A percentile compares a stretch with the other conserved stretches of the same genome.
phyloP scores from a whole-genome alignment of 2,113 vertebrate species.

The Dunckerocampus dactyliophorus region DNA sequence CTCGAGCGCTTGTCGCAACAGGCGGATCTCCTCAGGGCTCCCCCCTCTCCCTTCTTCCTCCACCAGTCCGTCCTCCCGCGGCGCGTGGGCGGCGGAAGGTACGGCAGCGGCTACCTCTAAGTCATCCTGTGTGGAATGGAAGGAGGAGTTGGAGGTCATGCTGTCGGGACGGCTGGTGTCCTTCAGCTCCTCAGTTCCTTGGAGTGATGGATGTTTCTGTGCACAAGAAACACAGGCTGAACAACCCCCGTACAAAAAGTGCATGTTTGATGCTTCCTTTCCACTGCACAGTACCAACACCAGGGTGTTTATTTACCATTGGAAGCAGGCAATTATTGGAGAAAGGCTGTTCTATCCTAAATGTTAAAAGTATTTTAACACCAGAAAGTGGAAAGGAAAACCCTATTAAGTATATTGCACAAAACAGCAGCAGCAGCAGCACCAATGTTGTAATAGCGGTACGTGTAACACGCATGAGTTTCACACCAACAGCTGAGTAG shows the following conservation, averaged over 20 bases:
- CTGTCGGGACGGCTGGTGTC: constrained; percentile 69
- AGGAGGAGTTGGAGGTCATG: constrained; percentile 75
- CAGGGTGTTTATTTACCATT: too few species aligned
- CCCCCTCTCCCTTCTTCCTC: constrained; percentile 33
- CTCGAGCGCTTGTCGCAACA: constrained; percentile 77
- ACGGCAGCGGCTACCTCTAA: constrained; percentile 46
- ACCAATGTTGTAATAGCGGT: too few species aligned
- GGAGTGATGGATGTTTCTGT: constrained; percentile 63
- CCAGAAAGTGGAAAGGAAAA: too few species aligned
- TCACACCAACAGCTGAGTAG: too few species aligned
- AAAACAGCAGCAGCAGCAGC: too few species aligned
- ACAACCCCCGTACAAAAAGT: not conserved
- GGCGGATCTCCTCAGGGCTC: constrained; percentile 66
- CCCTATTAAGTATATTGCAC: too few species aligned
- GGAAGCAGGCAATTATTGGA: too few species aligned
- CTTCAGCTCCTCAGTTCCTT: constrained; percentile 56
- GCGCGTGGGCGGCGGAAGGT: constrained; percentile 25
- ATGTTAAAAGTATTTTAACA: too few species aligned
- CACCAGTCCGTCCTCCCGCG: constrained; percentile 9
- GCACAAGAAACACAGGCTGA: not conserved
- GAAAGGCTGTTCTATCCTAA: too few species aligned
- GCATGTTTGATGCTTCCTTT: not conserved
- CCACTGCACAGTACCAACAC: not conserved
- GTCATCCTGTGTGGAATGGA: constrained; percentile 77
- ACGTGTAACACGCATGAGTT: too few species aligned